phyloP scores from a whole-genome alignment of 2,888 invertebrate species.

The Lydus trimaculatus region DNA sequence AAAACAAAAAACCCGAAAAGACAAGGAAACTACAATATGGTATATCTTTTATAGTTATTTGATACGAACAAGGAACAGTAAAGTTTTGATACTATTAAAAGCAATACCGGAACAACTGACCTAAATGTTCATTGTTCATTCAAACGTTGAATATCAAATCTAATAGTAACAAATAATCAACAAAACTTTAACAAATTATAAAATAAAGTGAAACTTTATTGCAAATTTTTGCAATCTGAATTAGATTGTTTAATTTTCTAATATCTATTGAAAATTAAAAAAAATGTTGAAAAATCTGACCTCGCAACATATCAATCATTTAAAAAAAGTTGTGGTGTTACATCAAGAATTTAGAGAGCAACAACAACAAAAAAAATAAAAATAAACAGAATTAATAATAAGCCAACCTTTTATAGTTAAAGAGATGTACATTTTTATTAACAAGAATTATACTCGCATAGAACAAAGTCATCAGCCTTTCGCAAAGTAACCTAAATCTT shows the following conservation, averaged over 20 bases:
- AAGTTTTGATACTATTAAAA: neutral
- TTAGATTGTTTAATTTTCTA: too few relatives aligned
- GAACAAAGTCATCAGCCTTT: slow-evolving; percentile 25
- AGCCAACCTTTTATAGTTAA: neutral
- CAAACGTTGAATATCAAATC: slow-evolving; percentile 13
- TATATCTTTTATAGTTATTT: neutral
- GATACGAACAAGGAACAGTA: neutral
- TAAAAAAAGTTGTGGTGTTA: neutral
- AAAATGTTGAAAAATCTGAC: neutral
- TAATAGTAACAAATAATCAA: neutral
- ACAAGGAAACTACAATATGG: neutral
- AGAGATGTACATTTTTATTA: neutral
- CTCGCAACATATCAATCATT: neutral
- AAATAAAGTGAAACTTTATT: slow-evolving; percentile 2
- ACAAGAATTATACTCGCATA: neutral
- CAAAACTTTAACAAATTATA: neutral
- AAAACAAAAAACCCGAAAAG: neutral
- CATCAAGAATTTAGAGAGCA: neutral
- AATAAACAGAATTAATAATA: neutral
- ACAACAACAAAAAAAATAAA: neutral
- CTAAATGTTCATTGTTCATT: slow-evolving; percentile 31
- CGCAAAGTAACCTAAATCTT: slow-evolving; percentile 31
- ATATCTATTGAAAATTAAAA: too few relatives aligned
- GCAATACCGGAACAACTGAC: slow-evolving; percentile 30
- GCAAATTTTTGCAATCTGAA: neutral